Evolutionary conservation across 1,140 invertebrate genomes (phyloP).

Genomic region (Homalodisca vitripennis): DNA sequence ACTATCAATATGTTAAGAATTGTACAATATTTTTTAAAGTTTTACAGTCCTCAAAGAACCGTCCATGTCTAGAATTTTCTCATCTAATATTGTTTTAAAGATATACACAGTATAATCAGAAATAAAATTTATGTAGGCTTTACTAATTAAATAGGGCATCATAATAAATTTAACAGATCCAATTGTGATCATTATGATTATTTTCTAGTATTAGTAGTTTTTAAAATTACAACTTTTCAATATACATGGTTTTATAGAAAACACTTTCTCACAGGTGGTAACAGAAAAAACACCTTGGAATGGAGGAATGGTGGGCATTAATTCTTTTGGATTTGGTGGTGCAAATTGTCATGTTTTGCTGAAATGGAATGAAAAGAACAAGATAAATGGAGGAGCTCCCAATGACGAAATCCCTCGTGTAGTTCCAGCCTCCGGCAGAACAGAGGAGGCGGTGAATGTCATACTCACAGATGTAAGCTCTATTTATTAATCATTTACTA

Average conservation of each 20-base stretch:
- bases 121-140: too few relatives aligned
- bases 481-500: too few relatives aligned
- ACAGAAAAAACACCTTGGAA: conserved; percentile 61
- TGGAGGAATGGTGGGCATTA: conserved; percentile 56
- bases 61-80: too few relatives aligned
- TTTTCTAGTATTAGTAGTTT: too few relatives aligned
- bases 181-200: too few relatives aligned
- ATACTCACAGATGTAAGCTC: conserved; percentile 62
- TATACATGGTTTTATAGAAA: background rate
- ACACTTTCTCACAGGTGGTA: conserved; percentile 53
- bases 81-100: too few relatives aligned
- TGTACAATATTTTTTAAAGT: too few relatives aligned
- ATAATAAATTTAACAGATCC: too few relatives aligned
- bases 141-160: too few relatives aligned
- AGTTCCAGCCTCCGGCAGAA: conserved; percentile 64
- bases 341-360: conserved; percentile 68
- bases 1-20: too few relatives aligned
- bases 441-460: conserved; percentile 65
- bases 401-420: conserved; percentile 59
- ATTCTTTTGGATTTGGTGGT: conserved; percentile 65
- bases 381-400: conserved; percentile 52
- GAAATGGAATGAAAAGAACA: conserved; percentile 53
- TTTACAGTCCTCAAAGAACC: too few relatives aligned
- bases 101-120: too few relatives aligned
- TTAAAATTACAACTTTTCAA: background rate